Percentiles rank a stretch among this genome's conserved stretches.
Conservation (phyloP, 2,797 vertebrate species). For the Sebastolobus alascanus region DNA sequence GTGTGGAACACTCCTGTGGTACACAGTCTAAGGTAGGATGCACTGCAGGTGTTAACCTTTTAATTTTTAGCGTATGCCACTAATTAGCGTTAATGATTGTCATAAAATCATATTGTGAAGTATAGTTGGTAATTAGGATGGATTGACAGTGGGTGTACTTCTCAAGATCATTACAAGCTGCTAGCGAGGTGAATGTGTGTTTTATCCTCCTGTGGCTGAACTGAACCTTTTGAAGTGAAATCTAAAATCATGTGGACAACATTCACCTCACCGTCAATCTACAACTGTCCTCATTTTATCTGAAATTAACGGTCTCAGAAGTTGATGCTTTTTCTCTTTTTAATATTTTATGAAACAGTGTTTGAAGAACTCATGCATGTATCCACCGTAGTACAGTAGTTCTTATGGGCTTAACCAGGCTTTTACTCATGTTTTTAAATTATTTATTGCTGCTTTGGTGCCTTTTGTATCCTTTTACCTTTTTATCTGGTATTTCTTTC, state of each 20-base stretch:
- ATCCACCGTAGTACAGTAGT: not conserved
- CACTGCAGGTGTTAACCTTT: slow-evolving; percentile 1
- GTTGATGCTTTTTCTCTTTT: not conserved
- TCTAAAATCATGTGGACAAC: not conserved
- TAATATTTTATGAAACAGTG: not conserved
- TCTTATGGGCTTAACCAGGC: not conserved
- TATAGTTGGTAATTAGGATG: not conserved
- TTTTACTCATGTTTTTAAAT: not conserved
- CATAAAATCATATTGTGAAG: not conserved
- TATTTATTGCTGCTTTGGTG: not conserved
- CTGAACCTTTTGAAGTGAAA: not conserved
- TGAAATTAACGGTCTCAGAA: not conserved
- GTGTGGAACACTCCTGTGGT: not conserved
- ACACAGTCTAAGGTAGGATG: not conserved
- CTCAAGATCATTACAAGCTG: not conserved
- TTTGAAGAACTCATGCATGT: not conserved
- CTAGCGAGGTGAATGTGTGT: not conserved
- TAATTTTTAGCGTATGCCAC: not conserved
- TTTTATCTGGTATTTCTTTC: not conserved
- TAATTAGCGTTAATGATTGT: not conserved
- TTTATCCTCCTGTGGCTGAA: not conserved
- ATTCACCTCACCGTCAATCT: not conserved
- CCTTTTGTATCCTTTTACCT: not conserved
- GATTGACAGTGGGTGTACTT: not conserved
- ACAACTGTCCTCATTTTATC: not conserved